Percentiles rank a stretch among this genome's conserved stretches.
phyloP scores from a whole-genome alignment of 2,888 invertebrate genomes.

The Eristalis intricaria region DNA sequence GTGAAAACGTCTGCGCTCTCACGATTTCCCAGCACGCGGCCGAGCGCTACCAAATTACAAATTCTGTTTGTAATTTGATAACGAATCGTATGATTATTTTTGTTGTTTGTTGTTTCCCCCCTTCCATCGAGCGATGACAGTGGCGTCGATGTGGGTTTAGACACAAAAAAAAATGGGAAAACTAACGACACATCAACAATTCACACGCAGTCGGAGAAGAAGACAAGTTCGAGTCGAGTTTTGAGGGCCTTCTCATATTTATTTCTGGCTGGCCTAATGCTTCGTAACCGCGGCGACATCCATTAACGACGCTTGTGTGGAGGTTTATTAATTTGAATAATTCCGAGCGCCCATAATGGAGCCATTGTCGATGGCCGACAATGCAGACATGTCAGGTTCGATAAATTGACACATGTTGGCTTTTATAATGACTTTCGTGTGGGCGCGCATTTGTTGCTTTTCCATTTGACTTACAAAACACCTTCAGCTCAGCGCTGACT shows the following conservation, averaged over 20 bases:
- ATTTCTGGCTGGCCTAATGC: background rate
- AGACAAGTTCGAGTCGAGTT: no score
- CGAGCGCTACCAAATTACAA: background rate
- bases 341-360: background rate
- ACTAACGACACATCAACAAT: no score
- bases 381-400: conserved; percentile 4
- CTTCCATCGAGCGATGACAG: no score
- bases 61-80: background rate
- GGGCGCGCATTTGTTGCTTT: conserved; percentile 12
- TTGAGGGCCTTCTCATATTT: background rate
- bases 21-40: background rate
- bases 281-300: background rate
- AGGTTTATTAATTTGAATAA: background rate
- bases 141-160: background rate
- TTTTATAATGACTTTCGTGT: conserved; percentile 36
- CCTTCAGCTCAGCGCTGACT: background rate
- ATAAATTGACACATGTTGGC: conserved; percentile 10
- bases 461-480: conserved; percentile 10
- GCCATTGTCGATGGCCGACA: background rate
- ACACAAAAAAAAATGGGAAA: background rate
- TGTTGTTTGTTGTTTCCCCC: no score
- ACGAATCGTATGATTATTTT: background rate
- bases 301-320: background rate
- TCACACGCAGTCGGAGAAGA: no score
- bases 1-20: background rate